phyloP scores from a whole-genome alignment of 2,888 invertebrate species.

The Brachyptera putata region DNA sequence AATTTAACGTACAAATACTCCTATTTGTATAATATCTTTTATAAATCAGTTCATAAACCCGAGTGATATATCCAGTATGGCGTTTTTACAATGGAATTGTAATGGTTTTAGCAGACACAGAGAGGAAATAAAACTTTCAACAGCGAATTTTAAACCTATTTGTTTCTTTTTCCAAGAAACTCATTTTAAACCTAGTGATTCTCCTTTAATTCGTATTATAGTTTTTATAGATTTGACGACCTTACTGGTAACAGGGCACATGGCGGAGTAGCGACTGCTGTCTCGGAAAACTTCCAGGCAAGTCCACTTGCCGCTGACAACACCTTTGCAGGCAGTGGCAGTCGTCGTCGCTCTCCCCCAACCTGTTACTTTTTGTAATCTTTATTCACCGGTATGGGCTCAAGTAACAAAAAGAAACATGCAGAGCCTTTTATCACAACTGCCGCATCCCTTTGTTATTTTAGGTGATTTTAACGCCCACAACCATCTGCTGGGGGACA shows the following conservation, averaged over 20 bases:
- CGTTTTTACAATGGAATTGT: not conserved
- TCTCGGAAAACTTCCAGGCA: not conserved
- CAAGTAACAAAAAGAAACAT: not conserved
- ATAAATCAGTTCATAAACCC: too few relatives aligned
- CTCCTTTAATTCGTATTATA: not conserved
- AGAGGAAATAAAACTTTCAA: not conserved
- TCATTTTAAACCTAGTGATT: not conserved
- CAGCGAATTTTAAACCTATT: not conserved
- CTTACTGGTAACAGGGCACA: not conserved
- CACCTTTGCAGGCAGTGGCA: not conserved
- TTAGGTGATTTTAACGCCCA: slow-evolving; percentile 16
- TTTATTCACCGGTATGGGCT: not conserved
- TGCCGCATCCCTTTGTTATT: not conserved
- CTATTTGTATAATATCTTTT: too few relatives aligned
- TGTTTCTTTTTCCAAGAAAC: not conserved
- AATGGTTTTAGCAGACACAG: not conserved
- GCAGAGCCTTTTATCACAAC: not conserved
- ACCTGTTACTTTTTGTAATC: not conserved
- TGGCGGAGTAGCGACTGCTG: not conserved
- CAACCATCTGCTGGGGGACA: slow-evolving; percentile 3
- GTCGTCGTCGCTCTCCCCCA: not conserved
- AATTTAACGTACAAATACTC: too few relatives aligned
- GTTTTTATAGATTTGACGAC: not conserved
- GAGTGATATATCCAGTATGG: too few relatives aligned
- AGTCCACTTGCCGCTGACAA: not conserved